Conservation (phyloP, 2,888 invertebrate species). For the Campopleginae sp. region DNA sequence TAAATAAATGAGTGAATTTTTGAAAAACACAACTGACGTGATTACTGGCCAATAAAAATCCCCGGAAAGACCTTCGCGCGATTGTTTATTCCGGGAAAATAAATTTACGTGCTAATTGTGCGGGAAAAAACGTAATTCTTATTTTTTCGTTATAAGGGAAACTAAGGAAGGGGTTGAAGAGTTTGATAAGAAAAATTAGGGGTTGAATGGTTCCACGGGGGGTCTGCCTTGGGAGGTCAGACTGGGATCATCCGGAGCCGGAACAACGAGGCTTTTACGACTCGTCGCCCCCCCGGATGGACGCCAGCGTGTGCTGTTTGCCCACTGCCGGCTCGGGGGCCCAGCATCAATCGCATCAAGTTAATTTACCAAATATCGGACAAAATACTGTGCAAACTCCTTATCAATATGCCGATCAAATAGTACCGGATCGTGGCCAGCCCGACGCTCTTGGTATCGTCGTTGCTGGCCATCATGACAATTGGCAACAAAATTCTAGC, state of each 20-base stretch:
- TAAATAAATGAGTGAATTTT: slow-evolving; percentile 49
- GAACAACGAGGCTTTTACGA: slow-evolving; percentile 82
- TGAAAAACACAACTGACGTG: background rate
- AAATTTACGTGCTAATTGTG: background rate
- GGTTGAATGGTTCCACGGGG: slow-evolving; percentile 83
- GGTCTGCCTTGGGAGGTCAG: slow-evolving; percentile 78
- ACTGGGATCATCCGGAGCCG: slow-evolving; percentile 79
- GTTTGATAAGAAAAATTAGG: slow-evolving; percentile 53
- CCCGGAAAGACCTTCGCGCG: background rate
- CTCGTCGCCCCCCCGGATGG: slow-evolving; percentile 83
- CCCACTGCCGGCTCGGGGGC: slow-evolving; percentile 82
- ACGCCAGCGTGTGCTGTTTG: slow-evolving; percentile 83
- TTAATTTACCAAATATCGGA: slow-evolving; percentile 74
- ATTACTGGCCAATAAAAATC: background rate
- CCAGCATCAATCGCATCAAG: slow-evolving; percentile 78
- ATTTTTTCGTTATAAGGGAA: background rate
- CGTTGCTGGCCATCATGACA: slow-evolving; percentile 77
- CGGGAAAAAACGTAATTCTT: background rate
- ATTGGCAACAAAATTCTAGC: slow-evolving; percentile 79
- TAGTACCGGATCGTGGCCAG: slow-evolving; percentile 82
- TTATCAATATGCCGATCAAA: slow-evolving; percentile 83
- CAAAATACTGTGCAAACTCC: slow-evolving; percentile 77
- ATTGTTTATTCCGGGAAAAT: background rate
- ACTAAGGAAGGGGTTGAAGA: slow-evolving; percentile 11
- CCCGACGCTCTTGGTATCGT: slow-evolving; percentile 79